phyloP scores from a whole-genome alignment of 1,140 invertebrate genomes.

The Cydia amplana region DNA sequence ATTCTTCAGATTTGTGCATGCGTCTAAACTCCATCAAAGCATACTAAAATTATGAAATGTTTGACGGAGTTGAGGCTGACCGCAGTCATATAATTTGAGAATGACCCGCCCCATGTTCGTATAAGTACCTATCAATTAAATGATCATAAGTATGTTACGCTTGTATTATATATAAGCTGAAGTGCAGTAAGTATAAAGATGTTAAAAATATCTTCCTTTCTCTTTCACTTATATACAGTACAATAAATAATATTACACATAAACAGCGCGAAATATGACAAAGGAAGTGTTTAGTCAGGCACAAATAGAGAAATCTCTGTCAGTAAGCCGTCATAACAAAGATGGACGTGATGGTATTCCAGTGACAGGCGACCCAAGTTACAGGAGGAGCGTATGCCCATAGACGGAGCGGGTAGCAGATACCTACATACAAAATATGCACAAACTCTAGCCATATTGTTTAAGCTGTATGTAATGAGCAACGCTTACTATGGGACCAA shows the following conservation, averaged over 20 bases:
- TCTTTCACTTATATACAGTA: background rate
- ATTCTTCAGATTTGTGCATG: no score
- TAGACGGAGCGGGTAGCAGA: background rate
- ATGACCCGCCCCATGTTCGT: no score
- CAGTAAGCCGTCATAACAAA: slow-evolving; percentile 51
- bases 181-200: background rate
- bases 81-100: no score
- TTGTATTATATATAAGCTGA: background rate
- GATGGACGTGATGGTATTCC: slow-evolving; percentile 54
- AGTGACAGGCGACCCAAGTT: slow-evolving; percentile 34
- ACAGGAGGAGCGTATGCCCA: slow-evolving; percentile 1
- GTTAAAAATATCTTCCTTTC: background rate
- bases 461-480: no score
- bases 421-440: background rate
- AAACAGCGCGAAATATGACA: slow-evolving; percentile 38
- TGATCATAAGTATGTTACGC: no score
- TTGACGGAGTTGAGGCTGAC: no score
- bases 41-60: no score
- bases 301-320: slow-evolving; percentile 56
- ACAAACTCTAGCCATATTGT: background rate
- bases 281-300: slow-evolving; percentile 45
- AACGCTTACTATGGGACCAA: no score
- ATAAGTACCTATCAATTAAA: no score
- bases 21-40: no score
- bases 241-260: background rate